Base-by-base conservation (phyloP, 2,797 vertebrate genomes). In the Fundulus diaphanus region DNA sequence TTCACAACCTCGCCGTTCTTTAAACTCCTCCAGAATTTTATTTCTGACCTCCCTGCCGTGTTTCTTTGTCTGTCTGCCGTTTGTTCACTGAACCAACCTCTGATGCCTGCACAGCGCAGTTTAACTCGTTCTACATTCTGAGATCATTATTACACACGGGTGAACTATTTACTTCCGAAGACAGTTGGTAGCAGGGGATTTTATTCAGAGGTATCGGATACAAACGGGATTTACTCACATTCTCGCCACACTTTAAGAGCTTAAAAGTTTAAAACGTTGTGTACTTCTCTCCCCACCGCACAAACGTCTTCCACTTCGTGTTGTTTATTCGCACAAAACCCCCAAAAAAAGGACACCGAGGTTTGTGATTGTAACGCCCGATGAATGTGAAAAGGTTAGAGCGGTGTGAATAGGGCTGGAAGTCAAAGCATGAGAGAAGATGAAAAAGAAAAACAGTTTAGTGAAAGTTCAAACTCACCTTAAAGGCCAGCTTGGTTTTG, bases 401-500 rank as follows among this genome's bases (percentile, higher is more conserved):
- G 7, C 6, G 49, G 20, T 24, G 24, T 1, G 20, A 51, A 51
- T 51, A 51, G 20, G 7, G 22, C 24, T 24, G n/a, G 52, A 54
- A 52, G 49, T 22, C 5, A 52, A 5, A 24, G 49, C 7, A 52
- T 24, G 7, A 52, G 49, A 35, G 11, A 65, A 37, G 40, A 35
- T 24, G 0, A 0, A 22, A 12, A 11, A 31, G 57, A 13, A 48
- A 59, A 48, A 35, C 7, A 54, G 4, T 24, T 27, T 1, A 24
- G 15, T n/a, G 9, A 57, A 49, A 33, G 65, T 63, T 70, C 12
- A 46, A 27, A 20, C 65, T 76, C 82, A 98, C 98, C 96, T 97
- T 98, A 89, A 99, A 99, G 1, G 97, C 96, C 0, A 99, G 96
- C 82, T 97, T 97, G 73, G 96, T 93, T 88, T 97, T 97, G 95